Base-by-base conservation (phyloP, 2,888 invertebrate genomes). In the Drosophila bunnanda region DNA sequence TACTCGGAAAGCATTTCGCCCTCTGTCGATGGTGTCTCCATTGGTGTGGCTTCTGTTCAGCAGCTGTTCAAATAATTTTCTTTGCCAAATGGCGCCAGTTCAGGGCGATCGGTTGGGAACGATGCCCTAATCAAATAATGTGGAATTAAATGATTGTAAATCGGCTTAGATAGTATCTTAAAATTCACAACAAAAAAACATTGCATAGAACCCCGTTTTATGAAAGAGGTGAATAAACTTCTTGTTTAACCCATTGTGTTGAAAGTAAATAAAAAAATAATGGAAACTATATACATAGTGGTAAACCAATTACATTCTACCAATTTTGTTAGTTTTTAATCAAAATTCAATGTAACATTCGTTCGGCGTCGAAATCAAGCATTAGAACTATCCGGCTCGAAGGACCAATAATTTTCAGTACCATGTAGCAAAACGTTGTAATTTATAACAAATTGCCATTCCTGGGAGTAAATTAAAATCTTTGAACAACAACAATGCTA, bases 21-120 rank as follows among this genome's bases (percentile, higher is more conserved):
- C 58, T 64, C 43, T 34, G 32, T 60, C 55, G 25, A 54, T 60
- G 58, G 39, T 54, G 53, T 39, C 53, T 28, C 58, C 30, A 30
- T 28, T 59, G 36, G 28, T 58, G 62, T 38, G 46, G 54, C 41
- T 68, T 54, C 59, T 60, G 59, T 28, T 39, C 52, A 48, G 57
- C 84, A 79, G 76, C 69, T 84, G 78, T 75, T 82, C 55, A 68
- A 82, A 78, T 72, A 77, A 53, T 74, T 71, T 72, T 54, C 50
- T 50, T 50, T 59, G 38, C 41, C 66, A 76, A 80, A 72, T 70
- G 76, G 76, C 84, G 75, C 75, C 64, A 73, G 61, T 52, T 73
- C 44, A 56, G 56, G 58, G 39, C 54, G 61, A 64, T 57, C 55
- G 59, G 52, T 20, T 57, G 68, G 69, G 61, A 53, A 65, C 61